Evolutionary conservation across 1,140 invertebrate genomes (phyloP).

Genomic region (Aleiodes sp.): DNA sequence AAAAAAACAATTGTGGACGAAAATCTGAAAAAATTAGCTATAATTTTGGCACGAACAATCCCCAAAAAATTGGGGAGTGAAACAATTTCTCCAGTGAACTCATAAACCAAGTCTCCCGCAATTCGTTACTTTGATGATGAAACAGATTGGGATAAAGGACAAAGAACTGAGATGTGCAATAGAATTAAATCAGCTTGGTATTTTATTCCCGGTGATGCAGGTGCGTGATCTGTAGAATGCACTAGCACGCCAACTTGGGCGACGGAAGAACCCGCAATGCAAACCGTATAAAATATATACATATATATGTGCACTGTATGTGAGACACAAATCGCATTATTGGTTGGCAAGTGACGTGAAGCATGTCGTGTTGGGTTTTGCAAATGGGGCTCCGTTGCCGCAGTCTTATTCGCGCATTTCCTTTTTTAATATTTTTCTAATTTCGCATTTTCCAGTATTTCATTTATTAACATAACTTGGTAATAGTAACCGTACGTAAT

Average conservation of each 20-base stretch:
- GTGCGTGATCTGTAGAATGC: neutral
- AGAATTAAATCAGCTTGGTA: neutral
- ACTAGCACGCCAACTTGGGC: neutral
- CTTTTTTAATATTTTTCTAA: neutral
- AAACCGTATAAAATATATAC: neutral
- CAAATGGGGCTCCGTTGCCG: neutral
- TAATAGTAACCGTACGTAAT: neutral
- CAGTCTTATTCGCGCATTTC: neutral
- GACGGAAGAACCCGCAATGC: neutral
- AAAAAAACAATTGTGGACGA: too few species aligned
- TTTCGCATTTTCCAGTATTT: neutral
- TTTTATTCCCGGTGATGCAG: neutral
- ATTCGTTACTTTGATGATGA: too few species aligned
- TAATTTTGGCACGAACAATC: too few species aligned
- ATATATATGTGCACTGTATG: neutral
- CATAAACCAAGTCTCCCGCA: too few species aligned
- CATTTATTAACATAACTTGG: neutral
- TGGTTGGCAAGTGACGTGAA: conserved; percentile 22
- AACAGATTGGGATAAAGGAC: too few species aligned
- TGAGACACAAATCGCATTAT: conserved; percentile 26
- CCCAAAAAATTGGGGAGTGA: too few species aligned
- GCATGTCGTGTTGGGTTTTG: conserved; percentile 3
- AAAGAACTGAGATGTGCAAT: neutral
- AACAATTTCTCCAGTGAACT: too few species aligned
- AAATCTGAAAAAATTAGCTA: too few species aligned